Evolutionary conservation across 2,113 vertebrate species (phyloP), one percentile per base, ranked within the genome.

Genomic region (Climacteris rufus): DNA sequence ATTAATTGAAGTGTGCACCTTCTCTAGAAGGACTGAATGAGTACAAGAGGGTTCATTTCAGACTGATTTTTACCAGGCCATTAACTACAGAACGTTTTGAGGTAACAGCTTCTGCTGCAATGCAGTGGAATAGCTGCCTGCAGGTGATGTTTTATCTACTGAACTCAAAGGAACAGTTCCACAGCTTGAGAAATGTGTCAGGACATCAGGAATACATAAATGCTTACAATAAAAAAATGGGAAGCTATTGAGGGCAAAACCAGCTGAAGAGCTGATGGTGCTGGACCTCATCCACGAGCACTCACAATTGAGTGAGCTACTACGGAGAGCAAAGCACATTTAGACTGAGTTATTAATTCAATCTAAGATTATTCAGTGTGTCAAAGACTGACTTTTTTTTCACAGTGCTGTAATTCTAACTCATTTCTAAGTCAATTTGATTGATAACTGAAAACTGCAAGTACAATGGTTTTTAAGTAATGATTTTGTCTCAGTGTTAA

Each of bases 401-500:
- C 59, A 45, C 39, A 70, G 64, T 81, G 83, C 54, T 84, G 68
- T 66, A 95, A 86, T 86, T 90, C 88, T 64, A 88, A 87, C 83
- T 88, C 3, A 92, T 87, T 96, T 90, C 64, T 63, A 70, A 88
- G 85, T 80, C 44, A 87, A 57, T 76, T 57, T 93, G 92, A 93
- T 50, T 87, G 93, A 89, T 70, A 90, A 20, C 72, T 87, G 44
- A 83, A 94, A 94, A 90, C 60, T 90, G 76, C 71, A 92, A 96
- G 75, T 53, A 80, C 4, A 15, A 75, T 4, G 3, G 33, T 50
- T 87, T 86, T 79, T 63, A 85, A 90, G 68, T 70, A 91, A 74
- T 79, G 59, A 83, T 89, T 97, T 90, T 92, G 79, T 60, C 80
- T 83, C 64, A 3, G 54, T 24, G 23, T 70, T 88, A 93, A 88